Conservation (phyloP, 2,113 vertebrate genomes). For the Myrmecobius fasciatus region DNA sequence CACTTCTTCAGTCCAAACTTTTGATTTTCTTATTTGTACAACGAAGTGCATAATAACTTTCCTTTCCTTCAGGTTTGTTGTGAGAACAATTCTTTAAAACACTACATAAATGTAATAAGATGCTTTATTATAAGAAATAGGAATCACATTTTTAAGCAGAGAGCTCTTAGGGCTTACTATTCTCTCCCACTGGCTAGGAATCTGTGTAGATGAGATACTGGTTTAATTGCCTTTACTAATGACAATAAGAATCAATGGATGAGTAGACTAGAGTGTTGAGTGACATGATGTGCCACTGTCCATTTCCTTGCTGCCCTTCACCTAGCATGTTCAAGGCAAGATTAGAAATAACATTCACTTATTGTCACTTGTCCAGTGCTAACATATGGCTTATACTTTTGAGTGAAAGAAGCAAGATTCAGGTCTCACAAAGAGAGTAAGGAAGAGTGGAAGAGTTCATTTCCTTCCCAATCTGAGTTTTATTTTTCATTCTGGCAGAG, state of each 20-base stretch:
- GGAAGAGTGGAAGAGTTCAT: not conserved
- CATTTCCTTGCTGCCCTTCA: constrained; percentile 70
- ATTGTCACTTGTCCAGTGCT: not conserved
- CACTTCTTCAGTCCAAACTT: not conserved
- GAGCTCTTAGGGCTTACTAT: not conserved
- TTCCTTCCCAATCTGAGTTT: not conserved
- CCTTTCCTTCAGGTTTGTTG: not conserved
- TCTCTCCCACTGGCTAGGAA: constrained; percentile 21
- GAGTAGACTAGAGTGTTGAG: constrained; percentile 54
- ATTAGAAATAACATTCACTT: constrained; percentile 72
- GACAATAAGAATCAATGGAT: constrained; percentile 63
- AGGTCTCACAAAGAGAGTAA: not conserved
- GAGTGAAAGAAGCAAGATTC: not conserved
- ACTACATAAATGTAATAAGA: not conserved
- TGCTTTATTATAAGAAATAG: not conserved
- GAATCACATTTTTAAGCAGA: not conserved
- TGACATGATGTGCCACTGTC: constrained; percentile 75
- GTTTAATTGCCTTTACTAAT: constrained; percentile 79
- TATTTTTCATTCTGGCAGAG: not conserved
- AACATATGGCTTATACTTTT: constrained; percentile 18
- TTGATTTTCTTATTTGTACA: not conserved
- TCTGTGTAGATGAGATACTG: constrained; percentile 21
- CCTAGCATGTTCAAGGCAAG: constrained; percentile 55
- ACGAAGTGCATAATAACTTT: not conserved
- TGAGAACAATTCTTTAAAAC: not conserved